A percentile compares a stretch with the other conserved stretches of the same genome.
Conservation (phyloP, 2,113 vertebrate species). For the Lontra canadensis region DNA sequence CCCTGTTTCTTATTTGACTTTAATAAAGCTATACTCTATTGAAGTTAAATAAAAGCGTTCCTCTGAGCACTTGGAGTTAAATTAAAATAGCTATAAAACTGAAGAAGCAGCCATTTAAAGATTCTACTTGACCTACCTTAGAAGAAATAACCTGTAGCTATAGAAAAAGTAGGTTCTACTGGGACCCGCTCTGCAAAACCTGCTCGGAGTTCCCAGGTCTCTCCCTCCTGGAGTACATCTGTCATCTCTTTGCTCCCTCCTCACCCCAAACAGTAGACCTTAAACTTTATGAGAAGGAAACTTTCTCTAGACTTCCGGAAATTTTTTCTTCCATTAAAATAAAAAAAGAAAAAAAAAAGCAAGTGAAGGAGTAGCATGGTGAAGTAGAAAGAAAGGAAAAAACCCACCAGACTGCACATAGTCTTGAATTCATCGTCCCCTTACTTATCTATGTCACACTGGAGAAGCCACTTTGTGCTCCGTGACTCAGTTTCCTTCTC, state of each 20-base stretch:
- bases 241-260: not conserved
- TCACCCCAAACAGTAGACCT: not conserved
- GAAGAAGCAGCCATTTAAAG: conserved; percentile 65
- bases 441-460: not conserved
- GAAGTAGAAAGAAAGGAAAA: not conserved
- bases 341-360: not conserved
- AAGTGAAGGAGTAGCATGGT: not conserved
- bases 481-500: not conserved
- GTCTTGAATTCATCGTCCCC: not conserved
- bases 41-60: conserved; percentile 76
- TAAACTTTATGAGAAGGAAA: not conserved
- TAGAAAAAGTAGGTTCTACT: not conserved
- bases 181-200: not conserved
- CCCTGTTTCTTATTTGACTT: conserved; percentile 67
- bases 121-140: conserved; percentile 70
- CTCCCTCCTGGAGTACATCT: not conserved
- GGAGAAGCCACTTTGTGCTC: not conserved
- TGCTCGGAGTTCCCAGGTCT: fast-evolving
- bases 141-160: conserved; percentile 67
- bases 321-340: not conserved
- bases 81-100: conserved; percentile 76
- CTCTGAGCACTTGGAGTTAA: conserved; percentile 72
- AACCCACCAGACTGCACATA: not conserved
- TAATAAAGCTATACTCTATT: conserved; percentile 72
- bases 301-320: not conserved